These are phyloP conservation scores for Ichneumoninae sp. DNA, from an alignment of 2,888 invertebrate genomes.

Conservation along the genomic window DNA sequence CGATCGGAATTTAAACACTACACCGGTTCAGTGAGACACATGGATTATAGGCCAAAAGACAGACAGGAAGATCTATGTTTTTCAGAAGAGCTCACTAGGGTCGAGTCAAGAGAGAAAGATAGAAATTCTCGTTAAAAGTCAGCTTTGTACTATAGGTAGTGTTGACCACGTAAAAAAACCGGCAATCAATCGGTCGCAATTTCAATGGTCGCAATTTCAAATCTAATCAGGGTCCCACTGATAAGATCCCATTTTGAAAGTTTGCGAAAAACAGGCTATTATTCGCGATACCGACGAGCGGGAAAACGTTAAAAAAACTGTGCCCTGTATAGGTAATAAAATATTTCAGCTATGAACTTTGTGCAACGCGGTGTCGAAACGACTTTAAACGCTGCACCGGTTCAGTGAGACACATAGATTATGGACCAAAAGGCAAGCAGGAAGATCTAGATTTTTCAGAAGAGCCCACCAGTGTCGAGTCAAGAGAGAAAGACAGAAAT, in stretches of 20 bases:
- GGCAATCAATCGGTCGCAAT: constrained; percentile 42
- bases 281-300: constrained; percentile 30
- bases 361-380: neutral
- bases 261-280: constrained; percentile 7
- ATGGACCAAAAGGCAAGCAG: constrained; percentile 27
- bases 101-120: constrained; percentile 24
- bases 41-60: constrained; percentile 30
- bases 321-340: neutral
- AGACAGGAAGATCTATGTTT: constrained; percentile 30
- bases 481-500: constrained; percentile 16
- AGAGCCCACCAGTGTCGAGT: constrained; percentile 11
- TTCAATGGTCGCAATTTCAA: no score
- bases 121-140: neutral
- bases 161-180: neutral
- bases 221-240: constrained; percentile 19
- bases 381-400: neutral
- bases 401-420: constrained; percentile 23
- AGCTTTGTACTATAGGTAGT: no score
- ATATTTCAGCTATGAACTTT: neutral
- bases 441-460: constrained; percentile 26
- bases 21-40: constrained; percentile 6
- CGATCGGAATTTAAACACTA: neutral
- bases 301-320: no score
- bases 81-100: neutral
- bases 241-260: constrained; percentile 10